phyloP scores from a whole-genome alignment of 2,113 vertebrate species.

The Crotalus tigris region DNA sequence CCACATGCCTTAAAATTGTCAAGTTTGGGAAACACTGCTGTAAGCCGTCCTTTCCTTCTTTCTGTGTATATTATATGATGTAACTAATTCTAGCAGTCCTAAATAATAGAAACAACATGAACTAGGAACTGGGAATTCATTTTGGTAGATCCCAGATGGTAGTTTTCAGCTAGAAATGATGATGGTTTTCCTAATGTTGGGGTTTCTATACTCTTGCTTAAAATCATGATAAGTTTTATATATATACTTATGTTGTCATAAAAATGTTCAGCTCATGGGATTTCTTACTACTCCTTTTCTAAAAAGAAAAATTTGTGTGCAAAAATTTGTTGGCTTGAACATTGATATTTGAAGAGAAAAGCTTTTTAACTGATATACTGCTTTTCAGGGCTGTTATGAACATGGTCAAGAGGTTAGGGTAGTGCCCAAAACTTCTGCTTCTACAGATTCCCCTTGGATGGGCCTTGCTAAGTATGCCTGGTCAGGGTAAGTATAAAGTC shows the following conservation, averaged over 20 bases:
- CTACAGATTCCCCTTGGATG: slow-evolving; percentile 98
- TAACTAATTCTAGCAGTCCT: not conserved
- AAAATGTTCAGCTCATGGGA: not conserved
- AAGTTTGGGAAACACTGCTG: not conserved
- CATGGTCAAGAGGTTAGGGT: slow-evolving; percentile 94
- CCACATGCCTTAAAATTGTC: too few relatives aligned
- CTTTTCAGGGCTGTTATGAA: slow-evolving; percentile 89
- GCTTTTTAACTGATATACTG: slow-evolving; percentile 21
- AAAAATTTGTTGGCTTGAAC: not conserved
- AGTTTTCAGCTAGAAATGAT: not conserved
- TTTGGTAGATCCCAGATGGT: not conserved
- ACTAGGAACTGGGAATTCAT: not conserved
- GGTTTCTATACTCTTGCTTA: not conserved
- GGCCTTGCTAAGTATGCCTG: slow-evolving; percentile 97
- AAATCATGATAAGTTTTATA: not conserved
- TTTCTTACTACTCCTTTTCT: not conserved
- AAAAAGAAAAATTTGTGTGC: not conserved
- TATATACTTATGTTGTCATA: not conserved
- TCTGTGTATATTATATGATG: not conserved
- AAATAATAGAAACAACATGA: not conserved
- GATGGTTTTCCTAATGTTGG: not conserved
- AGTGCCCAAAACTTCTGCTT: slow-evolving; percentile 97
- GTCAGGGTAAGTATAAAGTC: slow-evolving; percentile 87
- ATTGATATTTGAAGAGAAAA: not conserved
- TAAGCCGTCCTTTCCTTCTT: too few relatives aligned